phyloP scores from a whole-genome alignment of 2,888 invertebrate species.

The Anodontia alba region DNA sequence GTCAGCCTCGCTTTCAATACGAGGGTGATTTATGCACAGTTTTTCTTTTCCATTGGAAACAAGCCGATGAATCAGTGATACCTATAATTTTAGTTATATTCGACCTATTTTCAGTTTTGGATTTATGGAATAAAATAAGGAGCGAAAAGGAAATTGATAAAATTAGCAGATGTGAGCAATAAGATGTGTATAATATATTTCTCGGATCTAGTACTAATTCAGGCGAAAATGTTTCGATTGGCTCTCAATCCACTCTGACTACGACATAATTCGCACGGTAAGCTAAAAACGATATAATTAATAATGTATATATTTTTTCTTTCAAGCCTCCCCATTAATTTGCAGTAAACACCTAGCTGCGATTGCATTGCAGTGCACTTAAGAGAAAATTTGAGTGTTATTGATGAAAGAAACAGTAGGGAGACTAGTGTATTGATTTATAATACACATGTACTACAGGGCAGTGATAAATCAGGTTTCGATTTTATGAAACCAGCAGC shows the following conservation, averaged over 20 bases:
- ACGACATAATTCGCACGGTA: slow-evolving; percentile 12
- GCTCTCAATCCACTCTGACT: neutral
- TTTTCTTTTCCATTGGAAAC: slow-evolving; percentile 55
- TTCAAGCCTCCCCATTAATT: neutral
- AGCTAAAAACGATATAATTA: slow-evolving; percentile 13
- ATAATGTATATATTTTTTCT: neutral
- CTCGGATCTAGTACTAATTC: neutral
- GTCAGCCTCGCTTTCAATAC: slow-evolving; percentile 72
- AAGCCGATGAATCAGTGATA: slow-evolving; percentile 49
- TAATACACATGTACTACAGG: neutral
- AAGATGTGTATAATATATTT: slow-evolving; percentile 3
- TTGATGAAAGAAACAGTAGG: neutral
- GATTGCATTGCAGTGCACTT: neutral
- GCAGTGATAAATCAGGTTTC: neutral
- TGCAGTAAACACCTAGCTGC: neutral
- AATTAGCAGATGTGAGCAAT: neutral
- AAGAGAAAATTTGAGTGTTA: neutral
- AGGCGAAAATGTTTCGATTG: slow-evolving; percentile 10
- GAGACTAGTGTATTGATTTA: neutral
- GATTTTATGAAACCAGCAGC: no score
- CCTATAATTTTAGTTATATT: slow-evolving; percentile 11
- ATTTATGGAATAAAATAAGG: neutral
- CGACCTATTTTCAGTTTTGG: slow-evolving; percentile 15
- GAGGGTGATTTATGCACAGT: slow-evolving; percentile 77
- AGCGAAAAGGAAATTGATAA: neutral